phyloP scores from a whole-genome alignment of 2,797 vertebrate genomes.

The Nothura maculosa region DNA sequence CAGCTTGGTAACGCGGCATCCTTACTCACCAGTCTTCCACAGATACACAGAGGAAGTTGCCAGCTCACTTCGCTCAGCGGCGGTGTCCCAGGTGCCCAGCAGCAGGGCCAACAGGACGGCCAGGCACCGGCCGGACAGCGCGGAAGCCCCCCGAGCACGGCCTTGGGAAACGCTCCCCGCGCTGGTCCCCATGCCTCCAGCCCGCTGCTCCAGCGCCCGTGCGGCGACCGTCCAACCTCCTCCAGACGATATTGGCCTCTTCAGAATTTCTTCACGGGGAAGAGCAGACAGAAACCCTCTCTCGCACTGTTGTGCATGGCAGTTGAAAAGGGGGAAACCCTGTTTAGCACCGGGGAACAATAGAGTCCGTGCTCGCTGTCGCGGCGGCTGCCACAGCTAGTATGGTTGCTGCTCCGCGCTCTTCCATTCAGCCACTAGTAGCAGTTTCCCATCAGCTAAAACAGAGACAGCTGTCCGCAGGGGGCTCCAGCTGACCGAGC shows the following conservation, averaged over 20 bases:
- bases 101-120: slow-evolving; percentile 85
- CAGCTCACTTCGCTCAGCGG: slow-evolving; percentile 82
- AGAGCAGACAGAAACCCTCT: slow-evolving; percentile 3
- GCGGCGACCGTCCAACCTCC: not conserved
- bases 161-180: slow-evolving; percentile 75
- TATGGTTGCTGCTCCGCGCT: slow-evolving; percentile 84
- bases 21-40: slow-evolving; percentile 93
- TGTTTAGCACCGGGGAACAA: slow-evolving; percentile 84
- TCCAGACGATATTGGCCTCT: not conserved
- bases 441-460: slow-evolving; percentile 74
- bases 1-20: not conserved
- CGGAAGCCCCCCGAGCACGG: slow-evolving; percentile 61
- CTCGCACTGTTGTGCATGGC: slow-evolving; percentile 78
- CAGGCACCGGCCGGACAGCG: slow-evolving; percentile 61
- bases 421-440: slow-evolving; percentile 79
- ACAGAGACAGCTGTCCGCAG: slow-evolving; percentile 80
- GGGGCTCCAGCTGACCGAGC: slow-evolving; percentile 85
- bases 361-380: slow-evolving; percentile 63
- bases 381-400: slow-evolving; percentile 67
- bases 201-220: slow-evolving; percentile 75
- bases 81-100: slow-evolving; percentile 79
- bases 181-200: slow-evolving; percentile 85
- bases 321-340: slow-evolving; percentile 72
- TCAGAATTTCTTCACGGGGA: slow-evolving; percentile 31
- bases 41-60: slow-evolving; percentile 91